Base-by-base conservation (phyloP, 1,140 invertebrate species). In the Diprion similis region DNA sequence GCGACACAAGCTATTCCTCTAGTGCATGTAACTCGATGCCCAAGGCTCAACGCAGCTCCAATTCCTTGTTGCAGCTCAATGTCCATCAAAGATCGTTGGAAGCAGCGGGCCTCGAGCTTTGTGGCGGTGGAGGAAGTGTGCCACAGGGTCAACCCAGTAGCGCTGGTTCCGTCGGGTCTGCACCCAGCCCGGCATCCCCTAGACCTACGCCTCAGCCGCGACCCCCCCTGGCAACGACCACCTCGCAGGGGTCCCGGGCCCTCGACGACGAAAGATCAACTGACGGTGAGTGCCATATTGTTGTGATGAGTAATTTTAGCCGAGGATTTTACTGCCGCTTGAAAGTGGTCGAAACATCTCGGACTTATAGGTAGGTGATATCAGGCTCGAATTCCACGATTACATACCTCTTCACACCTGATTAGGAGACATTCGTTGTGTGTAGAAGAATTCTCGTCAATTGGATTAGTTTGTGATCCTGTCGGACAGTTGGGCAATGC, bases 101-200 rank as follows among this genome's bases (percentile, higher is more conserved):
- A 70, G 82, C 86, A 66, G 84, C 87, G 15, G 85, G 86, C 67
- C 76, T 88, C 17, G 87, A 88, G 76, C 74, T 88, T 67, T 88
- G 87, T 67, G 82, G 83, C 46, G 82, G 82, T 68, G 80, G 84
- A 70, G 85, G 84, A 77, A 87, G 84, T 72, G 85, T 88, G 72
- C 87, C 86, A 68, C 87, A 88, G 80, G 86, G 87, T 73, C 87
- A 88, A 66, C 84, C 85, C 10, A 88, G 86, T 69, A 87, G 86
- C 74, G 82, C 85, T 47, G 87, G 87, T 73, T 88, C 87, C 73
- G 86, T 88, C 73, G 86, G 87, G 46, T 88, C 87, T 47, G 87
- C 86, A 68, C 85, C 87, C 10, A 89, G 87, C 78, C 87, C 87
- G 71, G 85, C 86, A 45, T 89, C 87, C 46, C 87, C 87, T 24